A percentile compares a stretch with the other conserved stretches of the same genome.
Evolutionary conservation across 2,797 vertebrate genomes (phyloP).

Genomic region (Gadopsis bispinosus): DNA sequence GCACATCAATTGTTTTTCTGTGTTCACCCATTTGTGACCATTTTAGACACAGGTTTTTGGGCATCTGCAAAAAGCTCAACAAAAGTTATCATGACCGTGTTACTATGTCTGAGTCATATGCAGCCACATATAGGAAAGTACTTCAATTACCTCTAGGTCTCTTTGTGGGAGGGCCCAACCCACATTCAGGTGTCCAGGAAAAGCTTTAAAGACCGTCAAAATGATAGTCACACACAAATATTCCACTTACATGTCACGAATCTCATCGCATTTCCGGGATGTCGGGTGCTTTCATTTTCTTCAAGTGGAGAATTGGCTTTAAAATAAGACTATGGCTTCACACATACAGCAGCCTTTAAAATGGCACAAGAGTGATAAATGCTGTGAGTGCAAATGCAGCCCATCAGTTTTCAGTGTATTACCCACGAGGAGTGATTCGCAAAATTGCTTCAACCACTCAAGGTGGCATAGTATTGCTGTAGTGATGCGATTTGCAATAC

Average conservation of each 20-base stretch:
- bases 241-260: background rate
- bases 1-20: background rate
- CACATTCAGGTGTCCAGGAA: background rate
- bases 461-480: slow-evolving; percentile 34
- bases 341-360: slow-evolving; percentile 9
- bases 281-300: slow-evolving; percentile 12
- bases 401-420: slow-evolving; percentile 38
- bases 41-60: background rate
- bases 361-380: slow-evolving; percentile 21
- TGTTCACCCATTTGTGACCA: background rate
- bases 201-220: background rate
- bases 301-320: slow-evolving; percentile 13
- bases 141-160: background rate
- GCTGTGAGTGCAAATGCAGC: slow-evolving; percentile 33
- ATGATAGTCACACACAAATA: background rate
- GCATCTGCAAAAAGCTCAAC: background rate
- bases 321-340: background rate
- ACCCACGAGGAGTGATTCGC: slow-evolving; percentile 40
- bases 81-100: background rate
- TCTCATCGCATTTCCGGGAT: background rate
- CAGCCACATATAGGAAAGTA: background rate
- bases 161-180: background rate
- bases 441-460: slow-evolving; percentile 59
- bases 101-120: background rate
- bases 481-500: slow-evolving; percentile 45